Base-by-base conservation (phyloP, 2,113 vertebrate species). In the Chaetura pelagica region DNA sequence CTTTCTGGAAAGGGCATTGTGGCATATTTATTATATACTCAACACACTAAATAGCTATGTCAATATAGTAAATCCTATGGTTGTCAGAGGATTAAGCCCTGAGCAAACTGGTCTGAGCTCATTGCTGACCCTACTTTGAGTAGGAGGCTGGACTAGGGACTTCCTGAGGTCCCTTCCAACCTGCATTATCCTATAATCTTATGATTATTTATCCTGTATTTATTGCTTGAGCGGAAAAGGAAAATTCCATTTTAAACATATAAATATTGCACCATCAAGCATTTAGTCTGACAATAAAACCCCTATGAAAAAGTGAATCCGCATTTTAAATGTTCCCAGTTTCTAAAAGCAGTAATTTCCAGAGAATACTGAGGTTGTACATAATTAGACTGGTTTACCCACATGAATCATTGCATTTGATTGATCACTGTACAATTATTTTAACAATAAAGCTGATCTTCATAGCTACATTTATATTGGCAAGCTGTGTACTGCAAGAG, bases 151-250 rank as follows among this genome's bases (percentile, higher is more conserved):
- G 42, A 80, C 40, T 61, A 82, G 29, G 83, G 35, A 69, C 40
- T 92, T 92, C 59, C 72, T 58, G 59, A 88, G 38, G 35, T 77
- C n/a, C 10, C 19, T 93, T 85, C 35, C 24, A 86, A 58, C 24
- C 51, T 79, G n/a, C 42, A 58, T 74, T 73, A 73, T 48, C 40
- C 34, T 90, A 26, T 80, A 72, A 92, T 69, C 46, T 93, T 88
- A 57, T 44, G 46, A 80, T 67, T 94, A 90, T 71, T 94, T 91
- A 80, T 71, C 57, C 59, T 88, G 48, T 62, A 71, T 80, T 93
- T 93, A 72, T 59, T 74, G 26, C 63, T 71, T 21, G 9, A 90
- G 26, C 1, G 1, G 44, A 83, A 94, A 90, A 94, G 34, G 18
- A 87, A 95, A 83, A 90, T 68, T 80, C 44, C 32, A 52, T 84